Conservation (phyloP, 2,797 vertebrate species). For the Syndactyla subalaris region DNA sequence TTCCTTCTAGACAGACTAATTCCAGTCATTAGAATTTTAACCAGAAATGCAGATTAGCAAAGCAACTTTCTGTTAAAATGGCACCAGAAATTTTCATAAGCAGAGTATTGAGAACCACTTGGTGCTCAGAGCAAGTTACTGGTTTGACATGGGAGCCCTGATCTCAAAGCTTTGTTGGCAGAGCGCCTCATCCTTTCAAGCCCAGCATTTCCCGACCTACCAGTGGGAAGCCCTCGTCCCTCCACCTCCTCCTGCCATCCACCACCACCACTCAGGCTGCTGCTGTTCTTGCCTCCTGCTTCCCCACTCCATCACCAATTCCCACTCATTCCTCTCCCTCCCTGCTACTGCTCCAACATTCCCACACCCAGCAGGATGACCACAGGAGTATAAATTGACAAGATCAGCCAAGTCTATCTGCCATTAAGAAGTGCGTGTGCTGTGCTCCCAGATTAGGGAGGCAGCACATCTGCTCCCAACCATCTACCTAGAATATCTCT, state of each 20-base stretch:
- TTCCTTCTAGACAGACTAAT: constrained; percentile 54
- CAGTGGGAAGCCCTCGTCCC: neutral
- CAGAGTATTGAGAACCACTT: neutral
- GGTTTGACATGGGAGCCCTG: fast-evolving
- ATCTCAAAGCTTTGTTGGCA: neutral
- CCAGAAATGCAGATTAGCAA: constrained; percentile 35
- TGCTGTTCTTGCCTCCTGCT: neutral
- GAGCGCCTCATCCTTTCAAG: neutral
- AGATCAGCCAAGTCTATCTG: neutral
- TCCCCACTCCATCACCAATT: neutral
- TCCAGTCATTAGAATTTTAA: constrained; percentile 31
- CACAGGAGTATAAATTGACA: neutral
- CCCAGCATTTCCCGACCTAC: neutral
- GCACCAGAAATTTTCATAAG: constrained; percentile 21
- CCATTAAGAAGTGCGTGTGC: neutral
- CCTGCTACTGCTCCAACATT: neutral
- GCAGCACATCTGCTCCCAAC: neutral
- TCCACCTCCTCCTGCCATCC: neutral
- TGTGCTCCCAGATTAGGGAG: neutral
- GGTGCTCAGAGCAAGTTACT: neutral
- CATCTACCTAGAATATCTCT: neutral
- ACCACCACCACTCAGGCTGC: neutral
- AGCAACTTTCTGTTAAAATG: constrained; percentile 17
- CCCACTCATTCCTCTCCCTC: neutral
- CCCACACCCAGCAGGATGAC: neutral